Base-by-base conservation (phyloP, 53 echinoderm and acorn worm species). In the Holothuria leucospilota region DNA sequence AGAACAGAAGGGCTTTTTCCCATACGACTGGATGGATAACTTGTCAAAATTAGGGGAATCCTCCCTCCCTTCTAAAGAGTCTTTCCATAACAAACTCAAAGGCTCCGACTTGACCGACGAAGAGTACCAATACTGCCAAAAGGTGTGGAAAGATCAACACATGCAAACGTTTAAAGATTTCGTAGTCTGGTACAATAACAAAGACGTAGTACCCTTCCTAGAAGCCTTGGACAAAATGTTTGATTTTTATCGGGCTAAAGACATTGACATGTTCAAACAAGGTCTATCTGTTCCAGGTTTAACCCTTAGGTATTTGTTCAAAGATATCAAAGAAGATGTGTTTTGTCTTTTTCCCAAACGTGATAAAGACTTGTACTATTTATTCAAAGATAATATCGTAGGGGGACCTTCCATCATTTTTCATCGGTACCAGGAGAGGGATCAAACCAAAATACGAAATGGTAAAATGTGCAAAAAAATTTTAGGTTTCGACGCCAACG, bases 141-240 rank as follows among this genome's bases (percentile, higher is more conserved):
- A 8, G 21, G 66, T 65, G 23, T 91, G 87, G 87, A 16, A 9
- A 2, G 74, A 58, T 6, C 65, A 68, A 1, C 26, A 28, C 5
- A 91, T 91, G 91, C 11, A 28, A 15, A 51, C 67, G n/a, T 20
- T 87, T 27, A 59, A 56, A 27, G 91, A 91, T 38, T 87, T 81
- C 56, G 30, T 91, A 20, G 63, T 78, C 0, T 91, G 91, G 91
- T 91, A 91, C 91, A 91, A 84, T 56, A 51, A 41, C 38, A 39
- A 30, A 2, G 72, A 91, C 24, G 75, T 73, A 0, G 28, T 10
- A 3, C 87, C 67, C 1, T 83, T 87, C 34, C 34, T 82, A 20
- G 27, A 63, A 13, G 91, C 82, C 25, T 85, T 13, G 73, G 88
- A 18, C 85, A 29, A 89, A 77, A 81, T 58, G 59, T 20, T 21